phyloP scores from a whole-genome alignment of 2,113 vertebrate species.

The Thamnophis sirtalis region DNA sequence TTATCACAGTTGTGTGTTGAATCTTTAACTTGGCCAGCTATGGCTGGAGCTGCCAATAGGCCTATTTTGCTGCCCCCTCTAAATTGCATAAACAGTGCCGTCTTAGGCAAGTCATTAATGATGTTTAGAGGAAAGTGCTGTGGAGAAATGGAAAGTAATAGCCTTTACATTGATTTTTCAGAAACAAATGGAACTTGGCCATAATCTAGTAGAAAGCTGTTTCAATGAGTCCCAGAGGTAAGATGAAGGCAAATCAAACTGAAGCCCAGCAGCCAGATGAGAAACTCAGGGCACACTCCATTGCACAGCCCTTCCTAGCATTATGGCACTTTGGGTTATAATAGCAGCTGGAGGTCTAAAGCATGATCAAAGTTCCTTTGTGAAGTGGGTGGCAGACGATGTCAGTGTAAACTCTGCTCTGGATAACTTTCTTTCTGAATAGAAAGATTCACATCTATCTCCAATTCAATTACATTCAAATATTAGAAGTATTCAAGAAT shows the following conservation, averaged over 20 bases:
- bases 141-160: slow-evolving; percentile 36
- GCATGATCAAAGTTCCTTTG: neutral
- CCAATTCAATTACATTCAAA: neutral
- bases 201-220: slow-evolving; percentile 9
- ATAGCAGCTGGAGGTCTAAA: neutral
- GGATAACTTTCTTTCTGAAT: neutral
- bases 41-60: slow-evolving; percentile 17
- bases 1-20: slow-evolving; percentile 25
- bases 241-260: neutral
- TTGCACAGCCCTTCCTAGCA: neutral
- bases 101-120: slow-evolving; percentile 42
- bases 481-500: neutral
- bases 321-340: slow-evolving; percentile 16
- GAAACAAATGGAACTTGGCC: slow-evolving; percentile 25
- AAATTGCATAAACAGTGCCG: slow-evolving; percentile 27
- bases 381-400: neutral
- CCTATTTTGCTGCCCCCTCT: neutral
- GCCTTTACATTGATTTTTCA: slow-evolving; percentile 35
- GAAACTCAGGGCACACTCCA: neutral
- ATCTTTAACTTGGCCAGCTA: slow-evolving; percentile 36
- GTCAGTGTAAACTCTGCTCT: neutral
- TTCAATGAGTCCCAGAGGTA: slow-evolving; percentile 6
- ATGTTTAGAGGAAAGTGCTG: slow-evolving; percentile 22
- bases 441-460: neutral
- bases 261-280: neutral